These are phyloP conservation scores for Troides helena DNA, from an alignment of 2,888 invertebrate species.

Conservation along the genomic window DNA sequence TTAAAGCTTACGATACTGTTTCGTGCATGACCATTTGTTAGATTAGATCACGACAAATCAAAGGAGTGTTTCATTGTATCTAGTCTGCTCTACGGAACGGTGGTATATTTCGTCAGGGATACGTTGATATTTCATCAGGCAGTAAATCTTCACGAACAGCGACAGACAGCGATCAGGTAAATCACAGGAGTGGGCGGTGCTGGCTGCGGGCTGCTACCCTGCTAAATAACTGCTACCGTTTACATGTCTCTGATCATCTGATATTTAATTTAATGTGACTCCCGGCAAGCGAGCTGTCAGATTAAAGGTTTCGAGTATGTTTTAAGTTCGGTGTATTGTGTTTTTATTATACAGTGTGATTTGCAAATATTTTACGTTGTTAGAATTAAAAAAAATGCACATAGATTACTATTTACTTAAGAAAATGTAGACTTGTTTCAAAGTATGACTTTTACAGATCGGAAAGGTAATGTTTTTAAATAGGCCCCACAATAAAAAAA, in stretches of 20 bases:
- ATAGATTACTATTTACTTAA: no score
- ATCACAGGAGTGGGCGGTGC: constrained; percentile 71
- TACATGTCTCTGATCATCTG: constrained; percentile 75
- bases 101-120: constrained; percentile 58
- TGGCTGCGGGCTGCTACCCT: constrained; percentile 52
- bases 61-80: constrained; percentile 50
- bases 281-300: constrained; percentile 41
- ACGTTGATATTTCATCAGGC: constrained; percentile 66
- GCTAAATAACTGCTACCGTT: constrained; percentile 77
- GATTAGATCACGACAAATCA: constrained; percentile 43
- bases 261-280: constrained; percentile 74
- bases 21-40: constrained; percentile 29
- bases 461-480: no score
- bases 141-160: constrained; percentile 55
- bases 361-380: not conserved
- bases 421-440: no score
- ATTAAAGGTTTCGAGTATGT: constrained; percentile 31
- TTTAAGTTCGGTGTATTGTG: constrained; percentile 26
- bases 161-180: constrained; percentile 58
- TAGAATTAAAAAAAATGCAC: not conserved
- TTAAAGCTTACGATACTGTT: not conserved
- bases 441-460: no score
- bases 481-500: no score
- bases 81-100: constrained; percentile 40
- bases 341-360: not conserved